phyloP scores from a whole-genome alignment of 2,888 invertebrate genomes.

The Aromia moschata region DNA sequence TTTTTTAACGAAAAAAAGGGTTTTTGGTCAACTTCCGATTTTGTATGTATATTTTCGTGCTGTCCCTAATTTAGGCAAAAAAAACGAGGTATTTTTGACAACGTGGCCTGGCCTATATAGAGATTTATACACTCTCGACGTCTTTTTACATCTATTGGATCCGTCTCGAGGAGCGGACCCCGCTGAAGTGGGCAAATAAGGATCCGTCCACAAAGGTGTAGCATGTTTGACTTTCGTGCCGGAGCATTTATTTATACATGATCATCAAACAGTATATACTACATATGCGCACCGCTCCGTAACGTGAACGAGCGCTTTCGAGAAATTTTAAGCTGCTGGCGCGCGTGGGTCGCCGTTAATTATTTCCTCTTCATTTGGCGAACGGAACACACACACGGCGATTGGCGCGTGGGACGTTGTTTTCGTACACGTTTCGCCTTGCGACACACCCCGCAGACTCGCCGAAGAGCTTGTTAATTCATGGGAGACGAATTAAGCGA shows the following conservation, averaged over 20 bases:
- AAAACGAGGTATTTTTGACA: too few species aligned
- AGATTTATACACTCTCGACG: background rate
- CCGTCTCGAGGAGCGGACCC: background rate
- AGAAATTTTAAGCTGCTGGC: slow-evolving; percentile 18
- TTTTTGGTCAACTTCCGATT: too few species aligned
- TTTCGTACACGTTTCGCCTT: background rate
- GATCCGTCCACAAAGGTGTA: slow-evolving; percentile 7
- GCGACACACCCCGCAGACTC: background rate
- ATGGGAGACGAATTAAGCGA: too few species aligned
- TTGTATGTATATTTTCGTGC: too few species aligned
- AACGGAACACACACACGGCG: slow-evolving; percentile 13
- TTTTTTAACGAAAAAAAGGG: too few species aligned
- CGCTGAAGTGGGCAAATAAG: slow-evolving; percentile 8
- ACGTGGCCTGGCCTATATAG: too few species aligned
- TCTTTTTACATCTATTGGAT: background rate
- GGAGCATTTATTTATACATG: slow-evolving; percentile 17
- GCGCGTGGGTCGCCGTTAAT: slow-evolving; percentile 30
- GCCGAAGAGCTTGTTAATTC: too few species aligned
- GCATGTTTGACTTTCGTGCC: slow-evolving; percentile 23
- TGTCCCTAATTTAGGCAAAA: too few species aligned
- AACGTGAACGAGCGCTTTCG: slow-evolving; percentile 26
- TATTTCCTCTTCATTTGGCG: slow-evolving; percentile 28
- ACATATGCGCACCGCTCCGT: too few species aligned
- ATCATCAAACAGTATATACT: slow-evolving; percentile 30
- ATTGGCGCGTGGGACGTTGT: slow-evolving; percentile 5